Evolutionary conservation across 2,113 vertebrate genomes (phyloP).

Genomic region (Eubucco bourcierii): DNA sequence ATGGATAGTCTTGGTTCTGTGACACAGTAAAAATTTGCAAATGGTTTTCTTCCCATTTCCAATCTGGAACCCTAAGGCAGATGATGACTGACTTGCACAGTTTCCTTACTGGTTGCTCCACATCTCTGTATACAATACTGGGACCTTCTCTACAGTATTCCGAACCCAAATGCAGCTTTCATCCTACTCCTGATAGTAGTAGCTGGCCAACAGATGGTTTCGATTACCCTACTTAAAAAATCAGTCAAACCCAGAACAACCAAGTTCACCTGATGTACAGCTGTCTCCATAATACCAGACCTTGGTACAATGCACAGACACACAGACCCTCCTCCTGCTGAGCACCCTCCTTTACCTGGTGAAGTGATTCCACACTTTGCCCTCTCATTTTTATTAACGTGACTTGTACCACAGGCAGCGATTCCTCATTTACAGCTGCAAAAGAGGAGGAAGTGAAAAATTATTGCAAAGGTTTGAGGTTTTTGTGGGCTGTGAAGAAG

Average conservation of each 20-base stretch:
- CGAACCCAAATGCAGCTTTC: background rate
- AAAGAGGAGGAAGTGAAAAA: background rate
- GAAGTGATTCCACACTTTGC: constrained; percentile 63
- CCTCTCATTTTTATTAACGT: constrained; percentile 46
- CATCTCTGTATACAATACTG: background rate
- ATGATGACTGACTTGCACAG: background rate
- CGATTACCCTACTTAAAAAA: background rate
- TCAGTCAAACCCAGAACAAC: background rate
- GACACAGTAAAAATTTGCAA: background rate
- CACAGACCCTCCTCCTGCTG: background rate
- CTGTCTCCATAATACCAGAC: background rate
- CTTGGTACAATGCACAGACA: background rate
- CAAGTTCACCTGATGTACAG: background rate
- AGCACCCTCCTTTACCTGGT: constrained; percentile 71
- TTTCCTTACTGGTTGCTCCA: background rate
- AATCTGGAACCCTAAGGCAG: background rate
- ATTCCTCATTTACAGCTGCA: constrained; percentile 64
- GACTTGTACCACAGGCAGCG: constrained; percentile 38
- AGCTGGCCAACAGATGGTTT: background rate
- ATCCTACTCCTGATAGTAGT: background rate
- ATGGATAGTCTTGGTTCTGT: background rate
- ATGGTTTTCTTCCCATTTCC: background rate
- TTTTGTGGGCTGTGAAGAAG: background rate
- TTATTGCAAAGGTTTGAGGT: background rate
- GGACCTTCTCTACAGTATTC: background rate